phyloP scores from a whole-genome alignment of 1,140 invertebrate species.

The Drosophila persimilis region DNA sequence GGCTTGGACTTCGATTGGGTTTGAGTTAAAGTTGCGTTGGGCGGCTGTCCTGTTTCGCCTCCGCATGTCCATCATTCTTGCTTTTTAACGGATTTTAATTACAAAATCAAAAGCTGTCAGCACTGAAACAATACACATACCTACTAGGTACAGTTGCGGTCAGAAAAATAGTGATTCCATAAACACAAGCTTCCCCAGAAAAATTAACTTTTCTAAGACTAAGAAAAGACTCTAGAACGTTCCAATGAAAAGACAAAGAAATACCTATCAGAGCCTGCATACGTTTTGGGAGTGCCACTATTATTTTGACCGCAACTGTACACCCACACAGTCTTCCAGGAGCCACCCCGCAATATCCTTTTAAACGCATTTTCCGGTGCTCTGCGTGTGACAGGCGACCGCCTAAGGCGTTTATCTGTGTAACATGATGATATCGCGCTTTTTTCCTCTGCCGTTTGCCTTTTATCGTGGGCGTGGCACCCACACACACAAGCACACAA shows the following conservation, averaged over 20 bases:
- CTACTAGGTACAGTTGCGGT: too few species aligned
- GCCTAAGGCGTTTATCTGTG: conserved; percentile 78
- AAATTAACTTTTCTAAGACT: too few species aligned
- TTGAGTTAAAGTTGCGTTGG: neutral
- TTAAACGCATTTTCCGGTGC: conserved; percentile 59
- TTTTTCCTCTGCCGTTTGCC: conserved; percentile 22
- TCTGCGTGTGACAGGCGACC: conserved; percentile 62
- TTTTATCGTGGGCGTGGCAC: conserved; percentile 34
- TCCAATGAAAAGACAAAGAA: too few species aligned
- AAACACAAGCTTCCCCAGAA: too few species aligned
- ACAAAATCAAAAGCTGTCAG: conserved; percentile 76
- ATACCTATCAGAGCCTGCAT: too few species aligned
- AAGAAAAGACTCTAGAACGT: too few species aligned
- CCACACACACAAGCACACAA: conserved; percentile 47
- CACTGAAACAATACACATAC: conserved; percentile 7
- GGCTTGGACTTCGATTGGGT: neutral
- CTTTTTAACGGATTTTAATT: conserved; percentile 71
- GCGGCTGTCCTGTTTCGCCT: too few species aligned
- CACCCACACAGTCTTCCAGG: neutral
- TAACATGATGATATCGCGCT: conserved; percentile 66
- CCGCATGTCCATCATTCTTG: conserved; percentile 29
- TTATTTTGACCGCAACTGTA: neutral
- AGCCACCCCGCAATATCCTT: conserved; percentile 23
- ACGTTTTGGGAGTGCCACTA: too few species aligned
- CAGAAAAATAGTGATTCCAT: too few species aligned